Percentiles rank a stretch among this genome's conserved stretches.
Conservation (phyloP, 1,140 invertebrate species). For the Drosophila rufa region DNA sequence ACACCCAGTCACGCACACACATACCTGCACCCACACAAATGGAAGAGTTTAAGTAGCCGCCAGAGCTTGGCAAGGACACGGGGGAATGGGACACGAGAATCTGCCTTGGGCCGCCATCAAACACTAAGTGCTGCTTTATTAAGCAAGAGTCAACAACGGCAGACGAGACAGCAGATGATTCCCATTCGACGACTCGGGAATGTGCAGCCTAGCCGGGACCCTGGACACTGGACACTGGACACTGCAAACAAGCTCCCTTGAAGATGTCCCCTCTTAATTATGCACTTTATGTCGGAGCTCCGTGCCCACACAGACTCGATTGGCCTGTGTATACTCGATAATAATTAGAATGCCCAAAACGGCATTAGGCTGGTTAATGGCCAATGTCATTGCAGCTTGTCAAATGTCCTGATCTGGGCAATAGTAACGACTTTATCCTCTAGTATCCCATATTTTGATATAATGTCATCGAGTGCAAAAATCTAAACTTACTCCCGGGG, state of each 20-base stretch:
- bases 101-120: slow-evolving; percentile 42
- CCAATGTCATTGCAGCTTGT: slow-evolving; percentile 21
- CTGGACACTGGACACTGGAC: slow-evolving; percentile 4
- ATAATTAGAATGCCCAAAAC: slow-evolving; percentile 56
- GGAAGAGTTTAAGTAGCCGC: slow-evolving; percentile 59
- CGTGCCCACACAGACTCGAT: slow-evolving; percentile 20
- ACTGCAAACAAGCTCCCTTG: slow-evolving; percentile 29
- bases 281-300: slow-evolving; percentile 49
- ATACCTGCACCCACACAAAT: slow-evolving; percentile 23
- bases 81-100: slow-evolving; percentile 31
- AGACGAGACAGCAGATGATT: slow-evolving; percentile 14
- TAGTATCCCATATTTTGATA: neutral
- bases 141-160: slow-evolving; percentile 56
- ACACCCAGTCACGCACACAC: slow-evolving; percentile 15
- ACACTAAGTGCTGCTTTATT: slow-evolving; percentile 76
- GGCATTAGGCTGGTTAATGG: slow-evolving; percentile 54
- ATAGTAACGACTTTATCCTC: neutral
- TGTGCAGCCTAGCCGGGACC: slow-evolving; percentile 17
- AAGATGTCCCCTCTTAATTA: slow-evolving; percentile 57
- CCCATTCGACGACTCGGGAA: neutral
- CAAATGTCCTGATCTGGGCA: neutral
- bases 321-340: slow-evolving; percentile 35
- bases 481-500: too few species aligned
- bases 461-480: too few species aligned
- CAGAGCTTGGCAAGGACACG: slow-evolving; percentile 27